Evolutionary conservation across 2,888 invertebrate genomes (phyloP).

Genomic region (Ophion ellenae): DNA sequence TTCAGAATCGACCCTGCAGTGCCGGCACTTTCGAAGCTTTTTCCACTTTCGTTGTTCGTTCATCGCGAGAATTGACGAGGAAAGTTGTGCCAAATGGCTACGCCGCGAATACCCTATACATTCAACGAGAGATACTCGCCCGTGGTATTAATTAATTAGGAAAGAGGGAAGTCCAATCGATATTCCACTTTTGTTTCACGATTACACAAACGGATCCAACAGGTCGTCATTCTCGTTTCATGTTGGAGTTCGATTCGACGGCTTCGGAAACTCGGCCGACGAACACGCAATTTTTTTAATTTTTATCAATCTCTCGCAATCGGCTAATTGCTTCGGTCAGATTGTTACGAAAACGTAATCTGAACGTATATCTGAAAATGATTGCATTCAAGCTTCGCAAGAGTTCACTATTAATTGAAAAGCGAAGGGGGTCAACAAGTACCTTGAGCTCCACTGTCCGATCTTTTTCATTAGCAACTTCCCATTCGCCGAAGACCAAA

Average conservation of each 20-base stretch:
- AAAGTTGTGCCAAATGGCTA: slow-evolving; percentile 27
- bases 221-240: background rate
- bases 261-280: background rate
- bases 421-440: background rate
- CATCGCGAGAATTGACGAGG: slow-evolving; percentile 45
- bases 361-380: background rate
- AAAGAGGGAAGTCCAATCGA: slow-evolving; percentile 26
- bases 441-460: background rate
- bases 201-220: background rate
- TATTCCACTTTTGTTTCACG: slow-evolving; percentile 16
- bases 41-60: slow-evolving; percentile 10
- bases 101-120: slow-evolving; percentile 4
- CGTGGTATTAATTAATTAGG: slow-evolving; percentile 30
- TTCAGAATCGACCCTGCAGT: slow-evolving; percentile 24
- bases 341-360: background rate
- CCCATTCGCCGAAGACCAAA: background rate
- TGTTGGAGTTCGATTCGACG: background rate
- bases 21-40: slow-evolving; percentile 15
- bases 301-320: background rate
- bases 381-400: background rate
- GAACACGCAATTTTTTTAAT: background rate
- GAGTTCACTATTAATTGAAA: background rate
- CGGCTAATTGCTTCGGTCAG: background rate
- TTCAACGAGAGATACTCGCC: slow-evolving; percentile 6
- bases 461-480: background rate